phyloP scores from a whole-genome alignment of 2,113 vertebrate species.

The Aleadryas rufinucha region DNA sequence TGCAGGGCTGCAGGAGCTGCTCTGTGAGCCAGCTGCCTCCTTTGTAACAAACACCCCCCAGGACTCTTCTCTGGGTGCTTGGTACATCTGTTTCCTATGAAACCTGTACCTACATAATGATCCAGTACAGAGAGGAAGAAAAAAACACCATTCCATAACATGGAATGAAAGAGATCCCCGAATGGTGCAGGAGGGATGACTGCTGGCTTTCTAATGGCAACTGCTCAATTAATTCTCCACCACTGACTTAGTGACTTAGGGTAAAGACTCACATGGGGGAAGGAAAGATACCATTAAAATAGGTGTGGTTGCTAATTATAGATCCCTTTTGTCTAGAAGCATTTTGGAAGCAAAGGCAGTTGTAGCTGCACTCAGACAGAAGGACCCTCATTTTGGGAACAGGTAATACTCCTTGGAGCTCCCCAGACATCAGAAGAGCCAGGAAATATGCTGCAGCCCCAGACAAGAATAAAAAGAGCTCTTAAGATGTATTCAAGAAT shows the following conservation, averaged over 20 bases:
- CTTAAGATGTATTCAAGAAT: not conserved
- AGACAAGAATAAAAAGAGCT: not conserved
- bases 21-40: not conserved
- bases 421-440: not conserved
- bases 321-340: not conserved
- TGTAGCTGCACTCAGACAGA: not conserved
- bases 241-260: not conserved
- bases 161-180: not conserved
- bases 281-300: not conserved
- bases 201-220: not conserved
- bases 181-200: not conserved
- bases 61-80: not conserved
- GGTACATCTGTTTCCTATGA: not conserved
- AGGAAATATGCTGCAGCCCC: not conserved
- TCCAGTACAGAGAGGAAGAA: not conserved
- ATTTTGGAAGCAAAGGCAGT: not conserved
- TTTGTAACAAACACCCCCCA: not conserved
- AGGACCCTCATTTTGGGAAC: not conserved
- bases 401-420: not conserved
- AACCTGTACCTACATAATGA: rapidly evolving
- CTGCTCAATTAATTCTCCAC: not conserved
- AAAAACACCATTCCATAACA: not conserved
- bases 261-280: not conserved
- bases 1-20: not conserved
- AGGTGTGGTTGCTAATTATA: not conserved